phyloP scores from a whole-genome alignment of 2,888 invertebrate species.

The Pheosia gnoma region DNA sequence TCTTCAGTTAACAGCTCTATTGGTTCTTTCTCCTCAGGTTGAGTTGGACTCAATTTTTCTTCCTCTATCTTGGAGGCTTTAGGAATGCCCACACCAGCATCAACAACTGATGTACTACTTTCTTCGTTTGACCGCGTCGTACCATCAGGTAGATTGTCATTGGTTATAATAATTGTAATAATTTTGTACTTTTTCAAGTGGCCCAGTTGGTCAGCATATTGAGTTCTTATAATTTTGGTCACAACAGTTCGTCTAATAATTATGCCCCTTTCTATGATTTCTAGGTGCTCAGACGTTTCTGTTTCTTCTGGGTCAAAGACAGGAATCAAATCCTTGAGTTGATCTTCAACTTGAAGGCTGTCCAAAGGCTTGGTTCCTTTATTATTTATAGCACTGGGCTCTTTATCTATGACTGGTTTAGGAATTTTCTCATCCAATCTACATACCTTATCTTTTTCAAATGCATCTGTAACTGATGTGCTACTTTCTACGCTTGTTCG shows the following conservation, averaged over 20 bases:
- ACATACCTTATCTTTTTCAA: conserved; percentile 15
- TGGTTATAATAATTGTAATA: background rate
- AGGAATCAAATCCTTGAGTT: conserved; percentile 1
- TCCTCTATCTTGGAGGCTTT: too few relatives aligned
- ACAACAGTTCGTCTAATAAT: background rate
- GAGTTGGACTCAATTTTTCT: too few relatives aligned
- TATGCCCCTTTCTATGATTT: conserved; percentile 1
- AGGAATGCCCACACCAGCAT: too few relatives aligned
- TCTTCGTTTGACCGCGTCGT: conserved; percentile 21
- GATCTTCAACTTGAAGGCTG: background rate
- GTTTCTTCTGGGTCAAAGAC: background rate
- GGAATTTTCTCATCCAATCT: conserved; percentile 18
- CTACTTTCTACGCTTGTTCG: conserved; percentile 26
- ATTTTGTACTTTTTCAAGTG: conserved; percentile 3
- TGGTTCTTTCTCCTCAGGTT: too few relatives aligned
- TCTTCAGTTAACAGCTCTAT: too few relatives aligned
- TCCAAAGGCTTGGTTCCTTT: background rate
- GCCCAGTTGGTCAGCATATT: conserved; percentile 8
- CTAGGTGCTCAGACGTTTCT: background rate
- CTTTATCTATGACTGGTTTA: conserved; percentile 8
- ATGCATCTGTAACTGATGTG: conserved; percentile 28
- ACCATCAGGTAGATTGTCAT: conserved; percentile 33
- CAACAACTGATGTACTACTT: conserved; percentile 24
- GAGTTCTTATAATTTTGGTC: background rate
- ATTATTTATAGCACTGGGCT: background rate